Conservation (phyloP, 2,888 invertebrate species). For the Apeira syringaria region DNA sequence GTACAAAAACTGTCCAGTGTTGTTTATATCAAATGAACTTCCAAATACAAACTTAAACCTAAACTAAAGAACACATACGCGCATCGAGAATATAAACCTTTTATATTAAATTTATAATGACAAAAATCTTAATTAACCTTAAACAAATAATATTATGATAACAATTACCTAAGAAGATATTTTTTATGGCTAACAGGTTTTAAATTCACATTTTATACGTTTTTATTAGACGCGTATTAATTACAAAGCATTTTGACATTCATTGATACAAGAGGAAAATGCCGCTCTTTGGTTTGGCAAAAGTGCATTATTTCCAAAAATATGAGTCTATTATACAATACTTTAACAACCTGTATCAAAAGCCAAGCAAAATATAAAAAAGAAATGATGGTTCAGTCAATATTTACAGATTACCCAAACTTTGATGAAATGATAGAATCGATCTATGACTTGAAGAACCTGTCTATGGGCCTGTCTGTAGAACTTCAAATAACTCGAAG, state of each 20-base stretch:
- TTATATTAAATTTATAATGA: slow-evolving; percentile 15
- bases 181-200: slow-evolving; percentile 42
- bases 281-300: slow-evolving; percentile 63
- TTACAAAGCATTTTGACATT: slow-evolving; percentile 52
- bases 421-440: no score
- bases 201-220: slow-evolving; percentile 27
- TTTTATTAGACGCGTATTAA: slow-evolving; percentile 47
- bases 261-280: slow-evolving; percentile 41
- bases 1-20: slow-evolving; percentile 24
- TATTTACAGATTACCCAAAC: no score
- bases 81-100: slow-evolving; percentile 8
- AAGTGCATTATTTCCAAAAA: slow-evolving; percentile 37
- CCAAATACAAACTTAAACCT: slow-evolving; percentile 28
- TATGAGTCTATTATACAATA: slow-evolving; percentile 3
- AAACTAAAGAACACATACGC: slow-evolving; percentile 16
- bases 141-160: slow-evolving; percentile 45
- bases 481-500: no score
- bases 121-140: slow-evolving; percentile 29
- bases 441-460: no score
- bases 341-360: slow-evolving; percentile 39
- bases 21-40: slow-evolving; percentile 20
- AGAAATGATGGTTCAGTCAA: no score
- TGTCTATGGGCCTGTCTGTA: no score
- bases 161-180: slow-evolving; percentile 34
- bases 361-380: slow-evolving; percentile 38